Evolutionary conservation across 2,888 invertebrate species (phyloP).

Genomic region (Spisula subtruncata): DNA sequence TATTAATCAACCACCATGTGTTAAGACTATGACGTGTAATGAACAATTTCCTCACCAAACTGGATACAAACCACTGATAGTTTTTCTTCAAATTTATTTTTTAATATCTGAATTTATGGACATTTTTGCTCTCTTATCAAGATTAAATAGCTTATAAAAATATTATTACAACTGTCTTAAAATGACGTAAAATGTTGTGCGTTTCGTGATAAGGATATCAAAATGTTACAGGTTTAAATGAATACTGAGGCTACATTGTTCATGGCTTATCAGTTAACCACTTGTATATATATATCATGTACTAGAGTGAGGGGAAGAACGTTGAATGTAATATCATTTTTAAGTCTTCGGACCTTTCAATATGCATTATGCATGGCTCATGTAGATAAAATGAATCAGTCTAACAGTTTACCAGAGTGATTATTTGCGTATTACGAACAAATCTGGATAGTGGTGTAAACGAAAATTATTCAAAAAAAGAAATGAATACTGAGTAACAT

Average conservation of each 20-base stretch:
- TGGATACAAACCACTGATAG: neutral
- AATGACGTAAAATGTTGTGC: slow-evolving; percentile 20
- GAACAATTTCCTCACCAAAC: neutral
- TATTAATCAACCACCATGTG: neutral
- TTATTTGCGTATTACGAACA: neutral
- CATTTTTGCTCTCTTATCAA: slow-evolving; percentile 7
- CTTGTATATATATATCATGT: slow-evolving; percentile 28
- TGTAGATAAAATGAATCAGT: neutral
- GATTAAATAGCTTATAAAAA: neutral
- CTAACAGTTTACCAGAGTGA: neutral
- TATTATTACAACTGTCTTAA: slow-evolving; percentile 14
- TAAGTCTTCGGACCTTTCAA: neutral
- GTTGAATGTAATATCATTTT: slow-evolving; percentile 1
- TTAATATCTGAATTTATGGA: neutral
- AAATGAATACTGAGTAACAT: neutral
- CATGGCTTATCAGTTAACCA: slow-evolving; percentile 2
- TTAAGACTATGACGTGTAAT: neutral
- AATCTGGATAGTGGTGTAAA: neutral
- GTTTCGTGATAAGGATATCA: slow-evolving; percentile 22
- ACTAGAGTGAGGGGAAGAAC: slow-evolving; percentile 1
- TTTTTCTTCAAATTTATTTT: neutral
- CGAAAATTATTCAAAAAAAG: neutral
- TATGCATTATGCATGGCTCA: neutral
- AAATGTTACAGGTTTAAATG: slow-evolving; percentile 3
- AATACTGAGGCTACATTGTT: slow-evolving; percentile 16